Conservation (phyloP, 2,113 vertebrate species). For the Struthidea cinerea region DNA sequence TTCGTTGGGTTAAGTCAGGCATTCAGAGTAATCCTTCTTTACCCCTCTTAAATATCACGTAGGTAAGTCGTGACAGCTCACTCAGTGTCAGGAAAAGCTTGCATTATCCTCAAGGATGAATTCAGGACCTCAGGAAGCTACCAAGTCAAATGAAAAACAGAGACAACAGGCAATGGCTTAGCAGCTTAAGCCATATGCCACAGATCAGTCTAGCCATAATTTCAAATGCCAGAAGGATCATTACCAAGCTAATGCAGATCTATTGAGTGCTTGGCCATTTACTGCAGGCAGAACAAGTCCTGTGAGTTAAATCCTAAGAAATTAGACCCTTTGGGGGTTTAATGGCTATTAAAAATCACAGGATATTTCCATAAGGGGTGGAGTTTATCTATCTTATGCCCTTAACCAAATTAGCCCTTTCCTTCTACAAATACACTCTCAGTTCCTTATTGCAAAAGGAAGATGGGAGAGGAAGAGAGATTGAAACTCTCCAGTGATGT, state of each 20-base stretch:
- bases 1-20: slow-evolving; percentile 13
- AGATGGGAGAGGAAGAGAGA: not conserved
- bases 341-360: not conserved
- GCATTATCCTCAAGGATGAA: slow-evolving; percentile 1
- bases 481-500: not conserved
- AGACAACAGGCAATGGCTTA: not conserved
- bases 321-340: not conserved
- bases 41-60: not conserved
- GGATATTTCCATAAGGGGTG: not conserved
- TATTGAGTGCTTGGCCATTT: not conserved
- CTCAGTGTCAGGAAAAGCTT: not conserved
- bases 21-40: not conserved
- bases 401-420: not conserved
- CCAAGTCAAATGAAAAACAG: slow-evolving; percentile 32
- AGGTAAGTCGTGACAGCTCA: not conserved
- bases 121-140: slow-evolving; percentile 22
- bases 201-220: not conserved
- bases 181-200: not conserved
- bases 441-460: not conserved
- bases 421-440: not conserved
- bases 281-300: not conserved
- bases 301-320: not conserved
- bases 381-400: not conserved
- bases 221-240: slow-evolving; percentile 3
- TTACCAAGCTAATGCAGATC: slow-evolving; percentile 17